Conservation (phyloP, 2,888 invertebrate genomes). For the Hypercompe scribonia region DNA sequence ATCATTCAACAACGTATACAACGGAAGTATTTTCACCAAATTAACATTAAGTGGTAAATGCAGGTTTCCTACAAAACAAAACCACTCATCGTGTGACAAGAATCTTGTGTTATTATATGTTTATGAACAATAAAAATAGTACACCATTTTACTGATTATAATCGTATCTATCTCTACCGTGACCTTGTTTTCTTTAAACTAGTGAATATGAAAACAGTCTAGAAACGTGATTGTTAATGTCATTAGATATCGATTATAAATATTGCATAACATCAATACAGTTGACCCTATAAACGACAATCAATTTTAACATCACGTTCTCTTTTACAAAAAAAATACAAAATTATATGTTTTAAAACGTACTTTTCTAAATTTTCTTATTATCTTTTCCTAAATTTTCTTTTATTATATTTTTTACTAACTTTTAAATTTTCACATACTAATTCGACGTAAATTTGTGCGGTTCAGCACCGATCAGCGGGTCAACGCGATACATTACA, state of each 20-base stretch:
- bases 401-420: too few species aligned
- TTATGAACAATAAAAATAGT: not conserved
- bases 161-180: not conserved
- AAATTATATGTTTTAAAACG: not conserved
- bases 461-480: too few species aligned
- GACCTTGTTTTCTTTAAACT: not conserved
- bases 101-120: not conserved
- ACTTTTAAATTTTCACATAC: too few species aligned
- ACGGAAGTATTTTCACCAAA: not conserved
- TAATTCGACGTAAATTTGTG: too few species aligned
- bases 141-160: not conserved
- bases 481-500: too few species aligned
- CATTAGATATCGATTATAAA: not conserved
- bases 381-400: too few species aligned
- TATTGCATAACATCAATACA: not conserved
- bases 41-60: not conserved
- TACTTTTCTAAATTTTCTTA: not conserved
- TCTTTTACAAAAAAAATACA: not conserved
- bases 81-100: not conserved
- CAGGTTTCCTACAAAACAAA: slow-evolving; percentile 6
- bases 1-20: not conserved
- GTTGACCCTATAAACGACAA: not conserved
- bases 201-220: not conserved
- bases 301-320: not conserved
- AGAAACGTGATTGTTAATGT: not conserved